Evolutionary conservation across 2,888 invertebrate species (phyloP).

Genomic region (Dichetophora obliterata): DNA sequence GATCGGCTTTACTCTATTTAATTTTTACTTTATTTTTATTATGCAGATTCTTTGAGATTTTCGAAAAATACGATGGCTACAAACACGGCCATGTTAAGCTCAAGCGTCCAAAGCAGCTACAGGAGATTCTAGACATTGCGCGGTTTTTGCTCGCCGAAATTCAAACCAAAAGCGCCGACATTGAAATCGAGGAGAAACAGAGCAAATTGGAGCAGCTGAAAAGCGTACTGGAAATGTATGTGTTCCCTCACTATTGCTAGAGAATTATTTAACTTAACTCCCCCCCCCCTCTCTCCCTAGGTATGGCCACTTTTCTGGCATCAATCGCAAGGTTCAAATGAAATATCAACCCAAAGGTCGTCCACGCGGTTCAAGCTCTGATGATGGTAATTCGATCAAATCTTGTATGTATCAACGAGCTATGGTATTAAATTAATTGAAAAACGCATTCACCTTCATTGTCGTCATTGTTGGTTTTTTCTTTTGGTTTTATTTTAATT

Average conservation of each 20-base stretch:
- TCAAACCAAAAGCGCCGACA: slow-evolving; percentile 87
- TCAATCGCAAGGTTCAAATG: slow-evolving; percentile 99
- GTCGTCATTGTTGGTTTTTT: slow-evolving; percentile 15
- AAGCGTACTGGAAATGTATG: slow-evolving; percentile 98
- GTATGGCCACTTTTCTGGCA: slow-evolving; percentile 99
- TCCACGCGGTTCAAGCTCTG: slow-evolving; percentile 91
- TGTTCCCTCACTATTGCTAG: background rate
- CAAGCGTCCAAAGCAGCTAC: slow-evolving; percentile 96
- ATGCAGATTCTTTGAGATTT: slow-evolving; percentile 95
- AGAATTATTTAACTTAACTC: background rate
- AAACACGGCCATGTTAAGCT: slow-evolving; percentile 97
- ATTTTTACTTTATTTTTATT: background rate
- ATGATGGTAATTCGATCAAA: slow-evolving; percentile 80
- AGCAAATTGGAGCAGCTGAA: slow-evolving; percentile 97
- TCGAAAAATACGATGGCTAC: slow-evolving; percentile 96
- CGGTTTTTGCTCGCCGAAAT: slow-evolving; percentile 90
- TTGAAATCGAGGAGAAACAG: slow-evolving; percentile 96
- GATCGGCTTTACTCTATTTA: too few species aligned
- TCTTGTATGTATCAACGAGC: slow-evolving; percentile 53
- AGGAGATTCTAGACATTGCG: slow-evolving; percentile 97
- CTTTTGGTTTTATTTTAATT: slow-evolving; percentile 31
- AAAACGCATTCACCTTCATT: slow-evolving; percentile 2
- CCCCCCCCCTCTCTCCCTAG: slow-evolving; percentile 70
- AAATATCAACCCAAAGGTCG: slow-evolving; percentile 98
- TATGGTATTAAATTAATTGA: slow-evolving; percentile 18